Evolutionary conservation across 2,113 vertebrate genomes (phyloP).

Genomic region (Hyaena hyaena): DNA sequence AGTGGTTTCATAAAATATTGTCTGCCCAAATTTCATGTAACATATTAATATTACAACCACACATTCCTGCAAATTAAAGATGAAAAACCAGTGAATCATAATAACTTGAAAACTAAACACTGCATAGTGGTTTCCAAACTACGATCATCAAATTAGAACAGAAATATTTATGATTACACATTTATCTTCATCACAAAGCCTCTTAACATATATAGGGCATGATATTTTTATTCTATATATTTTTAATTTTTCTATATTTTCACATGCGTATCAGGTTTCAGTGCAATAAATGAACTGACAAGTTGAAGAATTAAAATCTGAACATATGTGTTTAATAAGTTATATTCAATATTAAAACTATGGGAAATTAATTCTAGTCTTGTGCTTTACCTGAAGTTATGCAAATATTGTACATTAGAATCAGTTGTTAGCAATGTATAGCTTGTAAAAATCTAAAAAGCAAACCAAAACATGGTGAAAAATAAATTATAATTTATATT

Average conservation of each 20-base stretch:
- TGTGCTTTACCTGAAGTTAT: neutral
- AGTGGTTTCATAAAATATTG: slow-evolving; percentile 37
- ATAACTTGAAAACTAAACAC: neutral
- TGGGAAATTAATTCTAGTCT: neutral
- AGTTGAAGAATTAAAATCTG: slow-evolving; percentile 5
- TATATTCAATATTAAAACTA: neutral
- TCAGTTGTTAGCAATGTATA: neutral
- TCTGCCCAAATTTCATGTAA: slow-evolving; percentile 45
- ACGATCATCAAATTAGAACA: neutral
- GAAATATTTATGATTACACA: neutral
- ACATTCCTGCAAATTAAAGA: neutral
- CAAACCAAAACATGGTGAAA: neutral
- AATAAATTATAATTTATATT: neutral
- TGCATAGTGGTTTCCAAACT: neutral
- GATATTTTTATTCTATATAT: neutral
- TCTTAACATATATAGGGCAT: neutral
- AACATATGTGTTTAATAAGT: neutral
- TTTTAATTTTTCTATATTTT: neutral
- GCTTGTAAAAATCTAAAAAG: neutral
- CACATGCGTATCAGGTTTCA: neutral
- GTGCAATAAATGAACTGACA: neutral
- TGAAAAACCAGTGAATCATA: neutral
- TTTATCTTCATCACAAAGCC: neutral
- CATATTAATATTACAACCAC: slow-evolving; percentile 14
- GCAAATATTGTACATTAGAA: neutral